Evolutionary conservation across 2,888 invertebrate species (phyloP).

Genomic region (Athalia circularis): DNA sequence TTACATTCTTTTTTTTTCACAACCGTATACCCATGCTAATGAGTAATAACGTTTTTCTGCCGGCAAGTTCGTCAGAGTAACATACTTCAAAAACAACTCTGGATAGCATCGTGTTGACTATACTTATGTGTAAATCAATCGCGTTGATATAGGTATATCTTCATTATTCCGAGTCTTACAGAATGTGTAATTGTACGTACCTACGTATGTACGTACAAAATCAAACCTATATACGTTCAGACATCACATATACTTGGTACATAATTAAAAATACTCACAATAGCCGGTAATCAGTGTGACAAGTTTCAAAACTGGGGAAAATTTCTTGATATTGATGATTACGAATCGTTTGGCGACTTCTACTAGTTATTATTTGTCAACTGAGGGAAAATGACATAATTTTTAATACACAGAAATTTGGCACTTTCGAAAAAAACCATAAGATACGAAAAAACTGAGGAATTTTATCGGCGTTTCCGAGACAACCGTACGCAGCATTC

Average conservation of each 20-base stretch:
- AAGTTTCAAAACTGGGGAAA: slow-evolving; percentile 19
- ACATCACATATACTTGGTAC: too few species aligned
- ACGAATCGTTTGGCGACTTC: neutral
- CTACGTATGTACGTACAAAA: neutral
- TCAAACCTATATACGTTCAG: neutral
- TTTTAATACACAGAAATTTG: slow-evolving; percentile 29
- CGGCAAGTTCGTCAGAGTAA: neutral
- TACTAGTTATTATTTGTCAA: neutral
- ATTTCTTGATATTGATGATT: neutral
- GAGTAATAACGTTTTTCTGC: neutral
- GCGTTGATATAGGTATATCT: neutral
- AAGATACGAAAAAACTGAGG: slow-evolving; percentile 23
- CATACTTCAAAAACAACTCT: too few species aligned
- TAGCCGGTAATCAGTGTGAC: slow-evolving; percentile 14
- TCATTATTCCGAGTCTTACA: neutral
- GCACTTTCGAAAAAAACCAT: slow-evolving; percentile 36
- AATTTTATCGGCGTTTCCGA: neutral
- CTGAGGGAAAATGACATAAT: neutral
- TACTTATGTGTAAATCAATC: too few species aligned
- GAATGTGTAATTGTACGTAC: neutral
- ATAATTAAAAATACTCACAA: slow-evolving; percentile 20
- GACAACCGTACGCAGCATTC: slow-evolving; percentile 18
- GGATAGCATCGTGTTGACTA: too few species aligned
- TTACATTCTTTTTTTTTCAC: neutral
- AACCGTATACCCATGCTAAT: neutral